phyloP scores from a whole-genome alignment of 30 jellyfish, hydroid and myxozoan genomes.

The Haliclystus octoradiatus region DNA sequence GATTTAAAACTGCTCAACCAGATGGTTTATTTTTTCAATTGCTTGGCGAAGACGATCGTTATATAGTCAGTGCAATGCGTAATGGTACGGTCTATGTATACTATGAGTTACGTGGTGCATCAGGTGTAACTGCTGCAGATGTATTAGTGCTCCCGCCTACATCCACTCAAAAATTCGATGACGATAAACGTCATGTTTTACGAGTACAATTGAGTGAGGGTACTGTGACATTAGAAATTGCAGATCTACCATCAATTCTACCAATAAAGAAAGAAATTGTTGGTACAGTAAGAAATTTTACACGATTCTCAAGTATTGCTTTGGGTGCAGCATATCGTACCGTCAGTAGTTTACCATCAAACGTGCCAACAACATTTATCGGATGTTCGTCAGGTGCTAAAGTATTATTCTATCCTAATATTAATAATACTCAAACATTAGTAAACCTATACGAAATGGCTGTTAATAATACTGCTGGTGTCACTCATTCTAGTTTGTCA shows the following conservation, averaged over 20 bases:
- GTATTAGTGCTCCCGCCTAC: neutral
- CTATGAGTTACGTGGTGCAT: neutral
- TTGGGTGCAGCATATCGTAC: neutral
- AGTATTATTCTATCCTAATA: neutral
- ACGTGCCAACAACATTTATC: neutral
- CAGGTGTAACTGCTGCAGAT: neutral
- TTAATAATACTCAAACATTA: neutral
- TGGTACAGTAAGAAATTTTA: neutral
- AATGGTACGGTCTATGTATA: slow-evolving; percentile 6
- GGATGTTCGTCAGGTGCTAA: neutral
- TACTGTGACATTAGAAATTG: neutral
- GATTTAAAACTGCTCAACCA: slow-evolving; percentile 22
- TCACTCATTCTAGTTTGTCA: neutral
- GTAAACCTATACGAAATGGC: neutral
- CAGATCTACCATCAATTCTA: neutral
- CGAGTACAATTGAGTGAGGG: neutral
- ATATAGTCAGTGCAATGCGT: slow-evolving; percentile 7
- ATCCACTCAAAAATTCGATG: neutral
- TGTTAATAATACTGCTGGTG: neutral
- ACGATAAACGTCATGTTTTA: neutral
- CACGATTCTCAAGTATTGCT: neutral
- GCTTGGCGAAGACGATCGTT: slow-evolving; percentile 19
- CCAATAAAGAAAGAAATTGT: neutral
- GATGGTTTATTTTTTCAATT: slow-evolving; percentile 13
- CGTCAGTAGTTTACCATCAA: neutral